Conservation (phyloP, 2,797 vertebrate species). For the Parauchenoglanis punctatus region DNA sequence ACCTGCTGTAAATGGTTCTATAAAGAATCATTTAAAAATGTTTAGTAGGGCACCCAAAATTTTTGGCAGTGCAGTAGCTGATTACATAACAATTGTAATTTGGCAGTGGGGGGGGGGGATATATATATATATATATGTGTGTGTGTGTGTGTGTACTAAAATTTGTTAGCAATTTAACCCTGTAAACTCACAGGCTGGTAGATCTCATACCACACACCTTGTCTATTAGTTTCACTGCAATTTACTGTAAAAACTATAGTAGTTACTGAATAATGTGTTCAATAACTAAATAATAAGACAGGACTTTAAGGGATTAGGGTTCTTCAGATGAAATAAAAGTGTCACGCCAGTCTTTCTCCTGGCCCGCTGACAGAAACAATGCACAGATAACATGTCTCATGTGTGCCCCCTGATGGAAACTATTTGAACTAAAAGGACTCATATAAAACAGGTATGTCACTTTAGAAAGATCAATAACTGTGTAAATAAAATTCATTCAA, state of each 20-base stretch:
- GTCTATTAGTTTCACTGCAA: neutral
- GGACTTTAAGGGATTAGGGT: neutral
- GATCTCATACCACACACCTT: neutral
- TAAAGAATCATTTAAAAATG: neutral
- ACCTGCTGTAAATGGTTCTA: neutral
- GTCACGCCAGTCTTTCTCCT: conserved; percentile 24
- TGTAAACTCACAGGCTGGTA: neutral
- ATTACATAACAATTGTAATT: conserved; percentile 18
- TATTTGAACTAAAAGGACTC: conserved; percentile 43
- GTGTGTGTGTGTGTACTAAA: neutral
- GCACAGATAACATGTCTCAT: conserved; percentile 7
- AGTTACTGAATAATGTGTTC: neutral
- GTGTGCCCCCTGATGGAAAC: conserved; percentile 74
- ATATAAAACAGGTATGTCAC: conserved; percentile 16
- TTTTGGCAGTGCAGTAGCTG: neutral
- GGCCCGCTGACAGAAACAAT: conserved; percentile 24
- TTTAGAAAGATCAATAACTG: neutral
- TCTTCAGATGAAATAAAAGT: conserved; percentile 18
- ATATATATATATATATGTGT: too few relatives aligned
- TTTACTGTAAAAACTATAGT: neutral
- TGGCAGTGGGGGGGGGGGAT: too few relatives aligned
- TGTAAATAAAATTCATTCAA: neutral
- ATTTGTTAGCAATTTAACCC: neutral
- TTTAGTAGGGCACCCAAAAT: neutral
- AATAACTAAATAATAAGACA: neutral